These are phyloP conservation scores for Pyrrhia umbra DNA, from an alignment of 2,888 invertebrate genomes.

Conservation along the genomic window DNA sequence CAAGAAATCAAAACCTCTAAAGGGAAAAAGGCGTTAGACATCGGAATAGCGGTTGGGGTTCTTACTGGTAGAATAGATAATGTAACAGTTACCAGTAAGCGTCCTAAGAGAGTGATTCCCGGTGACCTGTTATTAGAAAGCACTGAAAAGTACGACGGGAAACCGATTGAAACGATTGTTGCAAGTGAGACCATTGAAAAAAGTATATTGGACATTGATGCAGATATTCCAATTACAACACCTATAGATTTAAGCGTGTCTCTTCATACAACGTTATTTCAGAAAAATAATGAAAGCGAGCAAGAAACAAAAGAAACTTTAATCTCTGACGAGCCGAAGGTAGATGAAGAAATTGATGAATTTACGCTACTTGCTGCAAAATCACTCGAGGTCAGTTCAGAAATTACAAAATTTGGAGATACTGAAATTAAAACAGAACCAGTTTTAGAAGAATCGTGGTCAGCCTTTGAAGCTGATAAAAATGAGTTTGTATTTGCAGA, in stretches of 20 bases:
- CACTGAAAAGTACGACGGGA: conserved; percentile 78
- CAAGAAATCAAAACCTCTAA: conserved; percentile 92
- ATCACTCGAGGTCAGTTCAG: conserved; percentile 91
- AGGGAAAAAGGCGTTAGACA: conserved; percentile 94
- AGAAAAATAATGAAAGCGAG: conserved; percentile 79
- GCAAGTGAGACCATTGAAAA: conserved; percentile 91
- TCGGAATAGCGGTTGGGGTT: conserved; percentile 96
- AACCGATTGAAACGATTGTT: conserved; percentile 67
- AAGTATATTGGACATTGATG: conserved; percentile 94
- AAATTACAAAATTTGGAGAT: conserved; percentile 84
- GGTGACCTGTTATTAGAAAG: conserved; percentile 93
- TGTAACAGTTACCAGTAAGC: conserved; percentile 91
- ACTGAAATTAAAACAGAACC: conserved; percentile 82
- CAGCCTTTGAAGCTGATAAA: conserved; percentile 91
- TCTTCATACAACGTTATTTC: conserved; percentile 89
- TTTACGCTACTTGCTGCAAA: conserved; percentile 95
- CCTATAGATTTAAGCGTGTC: conserved; percentile 93
- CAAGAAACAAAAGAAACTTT: conserved; percentile 61
- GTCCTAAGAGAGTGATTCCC: conserved; percentile 91
- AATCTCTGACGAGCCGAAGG: conserved; percentile 49
- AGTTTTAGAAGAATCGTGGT: conserved; percentile 90
- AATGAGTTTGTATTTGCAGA: conserved; percentile 85
- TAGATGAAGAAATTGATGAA: conserved; percentile 93
- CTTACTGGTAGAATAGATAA: conserved; percentile 95
- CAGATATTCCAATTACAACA: conserved; percentile 91